Evolutionary conservation across 2,888 invertebrate species (phyloP), one percentile per base, ranked within the genome.

Genomic region (Hirtodrosophila histrioides): DNA sequence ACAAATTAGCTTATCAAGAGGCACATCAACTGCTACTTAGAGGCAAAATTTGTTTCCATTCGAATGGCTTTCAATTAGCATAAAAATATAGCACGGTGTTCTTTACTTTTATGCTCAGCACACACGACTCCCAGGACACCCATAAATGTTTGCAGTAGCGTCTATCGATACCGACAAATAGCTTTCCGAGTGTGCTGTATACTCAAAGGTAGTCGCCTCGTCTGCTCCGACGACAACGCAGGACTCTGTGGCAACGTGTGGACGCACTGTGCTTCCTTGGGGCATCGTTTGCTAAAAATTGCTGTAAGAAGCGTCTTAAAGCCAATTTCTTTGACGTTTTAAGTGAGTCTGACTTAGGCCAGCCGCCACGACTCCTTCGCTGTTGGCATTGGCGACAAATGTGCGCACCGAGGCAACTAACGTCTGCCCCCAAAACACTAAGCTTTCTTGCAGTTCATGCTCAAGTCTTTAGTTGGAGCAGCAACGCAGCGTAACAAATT

Each of bases 51-150:
- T 78, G 69, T 78, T 88, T 78, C 77, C 87, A 77, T 75, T 63
- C 50, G 77, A 88, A 88, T 84, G 76, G 75, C 87, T 88, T 90
- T 90, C 88, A 89, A 91, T 90, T 91, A 89, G 85, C 90, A 90
- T 90, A 89, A 89, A 90, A 88, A 89, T 88, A 81, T 84, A 75
- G 57, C 82, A 73, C 60, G 78, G 55, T 57, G 69, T 66, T 61
- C 49, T 66, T 62, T 50, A 63, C 54, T 62, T 51, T 77, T 51
- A 45, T 65, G 55, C 56, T 55, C 61, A 17, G 51, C 35, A 40
- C 48, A 49, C 63, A 60, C 27, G 60, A 66, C 66, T 88, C 83
- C 86, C 88, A 58, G 64, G 75, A 49, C 46, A 58, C 53, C 58
- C 63, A 80, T 85, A 83, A 85, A 83, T 65, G 71, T 63, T 67